Base-by-base conservation (phyloP, 2,797 vertebrate genomes). In the Staurois parvus region DNA sequence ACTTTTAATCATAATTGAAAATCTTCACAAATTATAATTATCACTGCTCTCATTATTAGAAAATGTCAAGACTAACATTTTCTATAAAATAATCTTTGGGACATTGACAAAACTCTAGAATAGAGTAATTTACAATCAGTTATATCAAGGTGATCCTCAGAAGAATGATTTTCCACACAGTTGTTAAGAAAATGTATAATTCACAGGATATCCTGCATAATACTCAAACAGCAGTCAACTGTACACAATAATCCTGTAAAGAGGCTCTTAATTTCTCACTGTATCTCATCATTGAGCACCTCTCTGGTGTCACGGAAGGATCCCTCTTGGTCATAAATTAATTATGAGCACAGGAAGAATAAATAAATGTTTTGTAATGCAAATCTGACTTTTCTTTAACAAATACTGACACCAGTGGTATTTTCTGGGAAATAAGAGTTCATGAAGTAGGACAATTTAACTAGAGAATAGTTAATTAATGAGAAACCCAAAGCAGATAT, bases 121-220 rank as follows among this genome's bases (percentile, higher is more conserved):
- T 11, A 40, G 9, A 72, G 69, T 72, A 24, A 40, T 40, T 37
- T 34, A 37, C 24, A 24, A 37, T 70, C 68, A 29, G 26, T n/a
- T 62, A 32, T 62, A 83, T 66, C 34, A 74, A 15, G 34, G 72
- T 83, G 19, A 68, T 19, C 21, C 42, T 37, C 30, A 26, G 29
- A 76, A 48, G 30, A 76, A 84, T 45, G 12, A 32, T 70, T 37
- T 68, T 70, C 73, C 45, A 34, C 32, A 26, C 66, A 68, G 76
- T 69, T 76, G 32, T 59, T 59, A 24, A 52, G 48, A 13, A 52
- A 21, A 52, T 59, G 52, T 83, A 64, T 68, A 48, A 40, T 67
- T 30, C 62, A 34, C 73, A 76, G 82, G 73, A 84, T 76, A 84
- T 76, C 64, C 82, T 70, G 29, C 30, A 68, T 30, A 84, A 76